Base-by-base conservation (phyloP, 2,113 vertebrate genomes). In the Erinaceus europaeus region DNA sequence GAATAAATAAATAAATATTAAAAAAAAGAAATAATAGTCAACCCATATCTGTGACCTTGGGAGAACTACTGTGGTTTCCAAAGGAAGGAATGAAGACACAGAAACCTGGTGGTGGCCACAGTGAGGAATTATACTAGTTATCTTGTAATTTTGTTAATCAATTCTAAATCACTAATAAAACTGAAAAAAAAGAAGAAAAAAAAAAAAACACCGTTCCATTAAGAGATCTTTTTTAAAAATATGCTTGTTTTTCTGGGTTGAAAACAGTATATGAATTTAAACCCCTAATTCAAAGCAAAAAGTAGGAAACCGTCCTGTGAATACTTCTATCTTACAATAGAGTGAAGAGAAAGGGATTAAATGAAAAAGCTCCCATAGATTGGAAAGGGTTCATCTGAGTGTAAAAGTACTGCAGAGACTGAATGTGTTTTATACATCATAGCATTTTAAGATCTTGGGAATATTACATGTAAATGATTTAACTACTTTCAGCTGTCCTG, bases 401-500 rank as follows among this genome's bases (percentile, higher is more conserved):
- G 94, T 92, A 94, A 92, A 97, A 95, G 53, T 76, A 79, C 62
- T 96, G 90, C 94, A 96, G 90, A 78, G 92, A 94, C 87, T 95
- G 89, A 93, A 72, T 87, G 9, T 92, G 75, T 94, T 95, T 94
- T 95, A 95, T 96, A 96, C 91, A 94, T 94, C 93, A 91, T 84
- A 93, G 68, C 89, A 94, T 93, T 96, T 96, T 95, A 96, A 97
- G 93, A 97, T 94, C 93, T 91, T 90, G 93, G 55, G 57, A 91
- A n/a, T 93, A 94, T 94, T 93, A 88, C 94, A 96, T 97, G 94
- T 86, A 97, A 95, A 97, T 96, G 82, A 97, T 96, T 96, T 97
- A 97, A 97, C 95, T 96, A 84, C 95, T 94, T 96, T 97, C 97
- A 98, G 95, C 97, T 98, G 97, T 96, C 97, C 97, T 96, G 85